phyloP scores from a whole-genome alignment of 2,888 invertebrate genomes.

The Cataglyphis cursor region DNA sequence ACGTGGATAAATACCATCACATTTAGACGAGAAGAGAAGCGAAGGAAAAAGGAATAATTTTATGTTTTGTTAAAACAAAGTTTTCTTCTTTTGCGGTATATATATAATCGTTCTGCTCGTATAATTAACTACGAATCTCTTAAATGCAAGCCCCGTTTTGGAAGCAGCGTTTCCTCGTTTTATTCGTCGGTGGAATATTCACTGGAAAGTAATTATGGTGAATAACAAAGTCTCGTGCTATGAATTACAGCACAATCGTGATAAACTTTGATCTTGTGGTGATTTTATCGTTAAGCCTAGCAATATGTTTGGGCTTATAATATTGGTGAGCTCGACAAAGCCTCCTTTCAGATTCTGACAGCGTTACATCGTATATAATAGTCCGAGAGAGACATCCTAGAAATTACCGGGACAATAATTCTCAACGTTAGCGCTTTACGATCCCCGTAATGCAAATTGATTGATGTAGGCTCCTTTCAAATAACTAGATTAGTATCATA shows the following conservation, averaged over 20 bases:
- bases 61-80: conserved; percentile 2
- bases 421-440: neutral
- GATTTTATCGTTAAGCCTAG: conserved; percentile 23
- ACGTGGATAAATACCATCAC: conserved; percentile 11
- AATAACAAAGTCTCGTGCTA: neutral
- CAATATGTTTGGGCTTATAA: neutral
- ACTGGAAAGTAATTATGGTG: conserved; percentile 29
- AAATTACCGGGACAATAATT: conserved; percentile 8
- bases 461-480: neutral
- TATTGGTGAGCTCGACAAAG: neutral
- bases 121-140: conserved; percentile 6
- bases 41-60: conserved; percentile 14
- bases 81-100: neutral
- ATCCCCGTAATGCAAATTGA: neutral
- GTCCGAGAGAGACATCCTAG: neutral
- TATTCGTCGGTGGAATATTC: conserved; percentile 3
- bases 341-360: conserved; percentile 14
- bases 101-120: neutral
- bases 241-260: conserved; percentile 14
- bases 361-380: neutral
- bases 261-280: conserved; percentile 16
- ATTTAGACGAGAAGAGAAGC: neutral
- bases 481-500: neutral
- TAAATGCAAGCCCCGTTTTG: neutral
- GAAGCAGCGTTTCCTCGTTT: neutral